Conservation (phyloP, 2,888 invertebrate genomes). For the Nebria brevicollis region DNA sequence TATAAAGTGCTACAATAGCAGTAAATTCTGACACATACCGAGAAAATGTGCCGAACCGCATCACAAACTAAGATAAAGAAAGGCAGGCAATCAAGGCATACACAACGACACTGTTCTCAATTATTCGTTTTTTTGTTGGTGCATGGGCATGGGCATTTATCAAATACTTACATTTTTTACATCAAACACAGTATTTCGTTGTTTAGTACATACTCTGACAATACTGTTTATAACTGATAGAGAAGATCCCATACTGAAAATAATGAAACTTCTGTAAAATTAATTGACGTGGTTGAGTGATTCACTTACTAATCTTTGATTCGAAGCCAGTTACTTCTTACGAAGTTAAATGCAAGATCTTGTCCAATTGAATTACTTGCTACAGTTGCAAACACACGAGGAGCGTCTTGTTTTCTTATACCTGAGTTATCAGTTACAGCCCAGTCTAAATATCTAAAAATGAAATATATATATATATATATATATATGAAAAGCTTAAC, state of each 20-base stretch:
- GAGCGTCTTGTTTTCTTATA: constrained; percentile 85
- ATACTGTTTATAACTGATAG: constrained; percentile 76
- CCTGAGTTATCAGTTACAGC: constrained; percentile 77
- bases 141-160: background rate
- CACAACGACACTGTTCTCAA: too few species aligned
- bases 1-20: too few species aligned
- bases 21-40: too few species aligned
- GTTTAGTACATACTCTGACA: constrained; percentile 76
- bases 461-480: too few species aligned
- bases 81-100: too few species aligned
- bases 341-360: constrained; percentile 81
- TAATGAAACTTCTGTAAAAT: constrained; percentile 16
- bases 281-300: background rate
- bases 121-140: too few species aligned
- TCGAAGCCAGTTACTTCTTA: constrained; percentile 79
- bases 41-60: too few species aligned
- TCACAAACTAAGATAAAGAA: too few species aligned
- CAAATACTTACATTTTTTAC: constrained; percentile 73
- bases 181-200: constrained; percentile 80
- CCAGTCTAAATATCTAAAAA: constrained; percentile 72
- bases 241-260: constrained; percentile 77
- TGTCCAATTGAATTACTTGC: constrained; percentile 81
- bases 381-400: constrained; percentile 80
- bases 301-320: constrained; percentile 77
- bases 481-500: background rate